Evolutionary conservation across 1,140 invertebrate genomes (phyloP).

Genomic region (Zaprionus taronus): DNA sequence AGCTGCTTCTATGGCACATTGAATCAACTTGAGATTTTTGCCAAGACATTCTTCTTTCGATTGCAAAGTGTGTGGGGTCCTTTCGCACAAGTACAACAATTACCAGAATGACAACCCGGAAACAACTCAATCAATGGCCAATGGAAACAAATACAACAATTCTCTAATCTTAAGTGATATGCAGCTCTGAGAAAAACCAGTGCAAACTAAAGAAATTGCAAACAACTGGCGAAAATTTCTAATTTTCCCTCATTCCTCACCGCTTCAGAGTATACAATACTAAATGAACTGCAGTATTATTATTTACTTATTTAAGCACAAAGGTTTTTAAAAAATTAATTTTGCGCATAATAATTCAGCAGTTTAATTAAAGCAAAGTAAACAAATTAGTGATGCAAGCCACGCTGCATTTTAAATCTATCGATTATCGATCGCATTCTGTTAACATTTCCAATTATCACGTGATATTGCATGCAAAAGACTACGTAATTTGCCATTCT

Average conservation of each 20-base stretch:
- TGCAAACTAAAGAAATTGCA: not conserved
- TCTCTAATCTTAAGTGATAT: not conserved
- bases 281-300: not conserved
- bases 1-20: conserved; percentile 30
- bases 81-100: conserved; percentile 9
- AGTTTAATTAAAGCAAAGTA: not conserved
- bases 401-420: not conserved
- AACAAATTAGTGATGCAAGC: not conserved
- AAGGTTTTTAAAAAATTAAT: not conserved
- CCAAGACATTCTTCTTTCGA: conserved; percentile 4
- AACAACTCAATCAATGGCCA: conserved; percentile 45
- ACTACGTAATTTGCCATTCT: not conserved
- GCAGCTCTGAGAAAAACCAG: conserved; percentile 2
- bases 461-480: not conserved
- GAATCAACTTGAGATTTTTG: conserved; percentile 35
- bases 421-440: not conserved
- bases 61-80: conserved; percentile 36
- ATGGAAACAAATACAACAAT: conserved; percentile 1
- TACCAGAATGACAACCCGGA: conserved; percentile 32
- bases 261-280: not conserved
- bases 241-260: not conserved
- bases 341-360: not conserved
- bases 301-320: not conserved
- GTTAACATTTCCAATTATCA: not conserved
- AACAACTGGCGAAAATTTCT: not conserved